Evolutionary conservation across 2,888 invertebrate species (phyloP).

Genomic region (Apeira syringaria): DNA sequence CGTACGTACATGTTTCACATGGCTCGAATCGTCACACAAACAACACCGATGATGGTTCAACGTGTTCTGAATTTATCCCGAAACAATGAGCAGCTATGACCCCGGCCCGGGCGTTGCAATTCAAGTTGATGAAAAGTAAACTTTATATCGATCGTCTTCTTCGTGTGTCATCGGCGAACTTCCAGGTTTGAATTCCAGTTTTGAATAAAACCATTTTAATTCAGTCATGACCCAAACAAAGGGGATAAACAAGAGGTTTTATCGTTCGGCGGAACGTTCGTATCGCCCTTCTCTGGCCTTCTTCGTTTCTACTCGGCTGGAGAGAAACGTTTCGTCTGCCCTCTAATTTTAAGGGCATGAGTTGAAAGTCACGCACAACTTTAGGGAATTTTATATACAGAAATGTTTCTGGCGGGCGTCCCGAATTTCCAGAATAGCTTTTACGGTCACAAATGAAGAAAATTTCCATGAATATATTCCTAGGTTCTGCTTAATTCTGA

Average conservation of each 20-base stretch:
- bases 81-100: slow-evolving; percentile 8
- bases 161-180: slow-evolving; percentile 17
- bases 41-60: not conserved
- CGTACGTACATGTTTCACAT: slow-evolving; percentile 5
- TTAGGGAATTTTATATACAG: slow-evolving; percentile 17
- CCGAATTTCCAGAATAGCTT: slow-evolving; percentile 15
- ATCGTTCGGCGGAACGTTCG: slow-evolving; percentile 39
- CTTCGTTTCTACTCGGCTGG: slow-evolving; percentile 27
- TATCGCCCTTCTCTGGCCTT: slow-evolving; percentile 27
- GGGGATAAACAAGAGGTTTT: slow-evolving; percentile 49
- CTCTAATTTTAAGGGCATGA: slow-evolving; percentile 38
- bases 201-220: slow-evolving; percentile 18
- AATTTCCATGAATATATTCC: too few relatives aligned
- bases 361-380: slow-evolving; percentile 26
- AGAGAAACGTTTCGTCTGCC: slow-evolving; percentile 37
- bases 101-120: not conserved
- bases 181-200: slow-evolving; percentile 7
- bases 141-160: slow-evolving; percentile 13
- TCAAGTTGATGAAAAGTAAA: slow-evolving; percentile 7
- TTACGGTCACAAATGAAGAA: slow-evolving; percentile 3
- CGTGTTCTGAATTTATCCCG: slow-evolving; percentile 4
- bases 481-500: too few relatives aligned
- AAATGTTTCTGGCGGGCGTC: slow-evolving; percentile 9
- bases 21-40: not conserved
- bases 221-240: slow-evolving; percentile 39